phyloP scores from a whole-genome alignment of 2,888 invertebrate genomes.

The Protodeltote pygarga region DNA sequence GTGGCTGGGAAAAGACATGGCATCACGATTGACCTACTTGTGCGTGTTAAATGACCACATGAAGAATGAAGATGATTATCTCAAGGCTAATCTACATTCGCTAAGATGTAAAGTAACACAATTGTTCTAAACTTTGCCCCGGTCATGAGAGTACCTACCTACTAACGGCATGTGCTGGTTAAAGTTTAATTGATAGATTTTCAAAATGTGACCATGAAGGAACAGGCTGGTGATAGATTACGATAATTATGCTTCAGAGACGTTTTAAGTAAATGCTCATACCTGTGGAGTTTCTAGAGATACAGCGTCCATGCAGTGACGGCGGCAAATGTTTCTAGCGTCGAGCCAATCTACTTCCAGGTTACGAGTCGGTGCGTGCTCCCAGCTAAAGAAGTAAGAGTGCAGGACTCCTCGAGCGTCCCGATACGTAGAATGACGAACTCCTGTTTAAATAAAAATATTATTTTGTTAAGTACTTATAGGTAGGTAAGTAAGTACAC shows the following conservation, averaged over 20 bases:
- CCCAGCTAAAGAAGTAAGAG: slow-evolving; percentile 98
- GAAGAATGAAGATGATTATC: slow-evolving; percentile 45
- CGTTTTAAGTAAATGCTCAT: slow-evolving; percentile 17
- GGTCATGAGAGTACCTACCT: slow-evolving; percentile 16
- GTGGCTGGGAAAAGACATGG: slow-evolving; percentile 65
- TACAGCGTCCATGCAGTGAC: slow-evolving; percentile 97
- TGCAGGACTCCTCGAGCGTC: slow-evolving; percentile 95
- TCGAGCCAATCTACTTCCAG: slow-evolving; percentile 97
- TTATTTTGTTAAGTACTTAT: slow-evolving; percentile 4
- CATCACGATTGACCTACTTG: slow-evolving; percentile 66
- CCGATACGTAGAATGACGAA: slow-evolving; percentile 95
- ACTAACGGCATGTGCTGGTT: too few species aligned
- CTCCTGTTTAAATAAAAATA: slow-evolving; percentile 85
- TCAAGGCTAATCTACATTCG: slow-evolving; percentile 43
- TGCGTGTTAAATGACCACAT: slow-evolving; percentile 53
- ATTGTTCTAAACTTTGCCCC: slow-evolving; percentile 31
- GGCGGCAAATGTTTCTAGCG: slow-evolving; percentile 95
- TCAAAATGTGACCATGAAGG: too few species aligned
- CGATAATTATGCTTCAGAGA: too few species aligned
- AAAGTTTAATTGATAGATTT: too few species aligned
- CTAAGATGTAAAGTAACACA: slow-evolving; percentile 26
- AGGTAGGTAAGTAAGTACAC: background rate
- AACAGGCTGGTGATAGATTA: too few species aligned
- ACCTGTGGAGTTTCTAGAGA: slow-evolving; percentile 95
- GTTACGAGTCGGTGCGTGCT: slow-evolving; percentile 92